Evolutionary conservation across 2,888 invertebrate species (phyloP), one percentile per base, ranked within the genome.

Genomic region (Epistrophe grossulariae): DNA sequence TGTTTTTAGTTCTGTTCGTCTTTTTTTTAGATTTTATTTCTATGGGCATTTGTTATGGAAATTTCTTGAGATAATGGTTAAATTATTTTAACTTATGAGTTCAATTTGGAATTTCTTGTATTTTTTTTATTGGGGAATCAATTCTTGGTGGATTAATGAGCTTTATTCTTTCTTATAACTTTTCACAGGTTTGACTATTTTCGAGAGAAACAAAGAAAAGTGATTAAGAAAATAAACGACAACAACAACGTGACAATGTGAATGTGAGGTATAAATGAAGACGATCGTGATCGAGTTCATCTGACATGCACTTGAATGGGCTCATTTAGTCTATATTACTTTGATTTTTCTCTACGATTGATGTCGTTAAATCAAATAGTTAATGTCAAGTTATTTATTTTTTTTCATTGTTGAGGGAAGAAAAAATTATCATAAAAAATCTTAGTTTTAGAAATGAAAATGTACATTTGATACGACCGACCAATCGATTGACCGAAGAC

Each of bases 31-130:
- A n/a, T 24, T 38, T 70, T 24, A 17, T 55, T 31, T 55, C 55
- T 0, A n/a, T 52, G 38, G 11, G 11, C 31, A 45, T 71, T 84
- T 60, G 57, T 68, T 72, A 68, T 76, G 72, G 38, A 68, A 55
- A 73, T 76, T 71, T 68, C 17, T 2, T 35, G 38, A 71, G 57
- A 66, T 71, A 76, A 70, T 71, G 70, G 35, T 60, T 55, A 60
- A 76, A 60, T 72, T 43, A 71, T 60, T 55, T 72, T 72, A 70
- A 81, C 35, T 80, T 76, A 84, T 81, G 81, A 81, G 60, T 43
- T 77, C 84, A 81, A 84, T 81, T 84, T 81, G 72, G 50, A 66
- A 28, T 68, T 19, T 60, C 11, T 55, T 79, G 57, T 71, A 28
- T 57, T 19, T 52, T n/a, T 48, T 9, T 40, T 55, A 64, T 72